Evolutionary conservation across 2,797 vertebrate species (phyloP).

Genomic region (Cephalopachus bancanus): DNA sequence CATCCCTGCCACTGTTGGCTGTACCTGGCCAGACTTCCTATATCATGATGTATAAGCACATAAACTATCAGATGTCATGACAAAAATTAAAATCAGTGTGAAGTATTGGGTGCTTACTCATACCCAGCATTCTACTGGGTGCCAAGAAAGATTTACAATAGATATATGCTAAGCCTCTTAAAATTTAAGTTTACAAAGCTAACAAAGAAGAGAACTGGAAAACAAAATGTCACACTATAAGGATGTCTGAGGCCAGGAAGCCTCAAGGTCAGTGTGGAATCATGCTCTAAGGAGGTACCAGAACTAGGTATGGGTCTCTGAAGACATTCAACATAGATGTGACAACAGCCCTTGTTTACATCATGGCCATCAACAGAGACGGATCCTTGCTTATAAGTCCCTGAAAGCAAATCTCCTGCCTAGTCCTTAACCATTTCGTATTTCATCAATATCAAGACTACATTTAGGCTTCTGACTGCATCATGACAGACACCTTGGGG

Average conservation of each 20-base stretch:
- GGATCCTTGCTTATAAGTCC: neutral
- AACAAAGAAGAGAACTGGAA: neutral
- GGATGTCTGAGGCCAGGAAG: neutral
- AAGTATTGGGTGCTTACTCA: neutral
- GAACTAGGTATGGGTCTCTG: neutral
- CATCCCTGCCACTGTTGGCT: neutral
- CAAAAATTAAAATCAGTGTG: neutral
- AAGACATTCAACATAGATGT: neutral
- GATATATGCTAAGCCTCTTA: neutral
- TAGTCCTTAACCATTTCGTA: neutral
- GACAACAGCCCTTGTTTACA: neutral
- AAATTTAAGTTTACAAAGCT: slow-evolving; percentile 18
- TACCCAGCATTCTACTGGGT: neutral
- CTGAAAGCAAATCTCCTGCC: neutral
- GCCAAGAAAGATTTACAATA: neutral
- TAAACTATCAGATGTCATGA: neutral
- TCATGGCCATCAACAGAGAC: neutral
- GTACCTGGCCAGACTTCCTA: neutral
- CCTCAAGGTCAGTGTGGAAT: neutral
- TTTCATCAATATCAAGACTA: neutral
- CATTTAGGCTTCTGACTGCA: neutral
- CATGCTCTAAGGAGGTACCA: neutral
- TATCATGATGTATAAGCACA: neutral
- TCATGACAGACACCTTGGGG: neutral
- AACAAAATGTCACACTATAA: neutral